Base-by-base conservation (phyloP, 2,797 vertebrate genomes). In the Scolopax bukidnonensis region DNA sequence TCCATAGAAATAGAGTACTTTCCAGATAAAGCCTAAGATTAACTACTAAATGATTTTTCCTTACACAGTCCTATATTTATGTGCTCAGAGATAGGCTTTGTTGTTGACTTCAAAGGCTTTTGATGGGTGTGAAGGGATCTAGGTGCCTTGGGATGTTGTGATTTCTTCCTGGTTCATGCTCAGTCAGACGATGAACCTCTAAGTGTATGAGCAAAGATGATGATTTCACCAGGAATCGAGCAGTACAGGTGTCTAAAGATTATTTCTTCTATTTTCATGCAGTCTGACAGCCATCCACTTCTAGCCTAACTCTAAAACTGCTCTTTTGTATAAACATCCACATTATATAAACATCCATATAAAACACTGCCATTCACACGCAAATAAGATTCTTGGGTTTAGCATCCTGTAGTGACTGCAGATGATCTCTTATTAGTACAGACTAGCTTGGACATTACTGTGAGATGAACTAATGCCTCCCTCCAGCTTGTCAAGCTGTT, bases 21-120 rank as follows among this genome's bases (percentile, higher is more conserved):
- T 33, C 54, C 71, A 95, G 88, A 88, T 90, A 96, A 94, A 64
- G 68, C 43, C 69, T 13, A 38, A 59, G 76, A 67, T 93, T 83
- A 89, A 89, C 87, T 79, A 64, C 67, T 82, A 90, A 69, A 73
- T 76, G 54, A 74, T 76, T 90, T 94, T 65, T 93, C 60, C 68
- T 80, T 95, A 33, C 21, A 7, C 4, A 21, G 59, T 71, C 30
- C 74, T 65, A 24, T 48, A 80, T 9, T 74, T 60, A 27, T 1
- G 30, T 3, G 33, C 33, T 68, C 32, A 30, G 41, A 77, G 33
- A 43, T 50, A 41, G n/a, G 28, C 57, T 88, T 70, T 90, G 32
- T 54, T 54, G 30, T 76, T 77, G 33, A 86, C 69, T 91, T 95
- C 61, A 86, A 93, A 95, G 61, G 65, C 54, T 70, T n/a, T 41